A percentile compares a stretch with the other conserved stretches of the same genome.
Evolutionary conservation across 2,113 vertebrate genomes (phyloP).

Genomic region (Ceuthmochares aereus): DNA sequence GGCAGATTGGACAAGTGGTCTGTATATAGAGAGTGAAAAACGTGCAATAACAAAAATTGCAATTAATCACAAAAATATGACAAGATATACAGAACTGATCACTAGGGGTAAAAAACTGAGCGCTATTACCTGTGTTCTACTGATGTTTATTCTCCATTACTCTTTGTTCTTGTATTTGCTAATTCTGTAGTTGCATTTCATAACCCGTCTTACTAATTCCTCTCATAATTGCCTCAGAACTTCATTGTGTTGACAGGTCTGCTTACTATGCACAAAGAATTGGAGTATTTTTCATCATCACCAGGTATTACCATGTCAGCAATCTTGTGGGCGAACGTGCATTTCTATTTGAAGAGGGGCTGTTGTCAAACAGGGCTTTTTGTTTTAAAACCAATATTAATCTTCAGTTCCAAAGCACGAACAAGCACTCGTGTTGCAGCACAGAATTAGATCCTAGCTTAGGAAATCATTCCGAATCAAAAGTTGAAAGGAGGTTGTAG

Average conservation of each 20-base stretch:
- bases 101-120: neutral
- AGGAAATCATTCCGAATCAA: neutral
- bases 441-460: neutral
- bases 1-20: neutral
- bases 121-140: neutral
- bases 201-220: neutral
- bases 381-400: neutral
- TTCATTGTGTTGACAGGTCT: slow-evolving; percentile 13
- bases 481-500: neutral
- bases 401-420: neutral
- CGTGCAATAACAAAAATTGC: neutral
- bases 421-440: neutral
- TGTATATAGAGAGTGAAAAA: neutral
- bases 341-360: neutral
- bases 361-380: neutral
- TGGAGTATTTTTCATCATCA: slow-evolving; percentile 47
- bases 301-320: slow-evolving; percentile 1
- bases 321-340: neutral
- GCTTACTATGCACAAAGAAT: neutral
- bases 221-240: neutral
- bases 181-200: slow-evolving; percentile 5
- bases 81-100: neutral
- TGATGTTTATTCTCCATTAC: neutral
- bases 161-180: neutral
- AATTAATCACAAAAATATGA: neutral